Percentiles rank a stretch among this genome's conserved stretches.
These are phyloP conservation scores for Amphiprion ocellaris DNA, from an alignment of 2,113 vertebrate species.

Conservation along the genomic window DNA sequence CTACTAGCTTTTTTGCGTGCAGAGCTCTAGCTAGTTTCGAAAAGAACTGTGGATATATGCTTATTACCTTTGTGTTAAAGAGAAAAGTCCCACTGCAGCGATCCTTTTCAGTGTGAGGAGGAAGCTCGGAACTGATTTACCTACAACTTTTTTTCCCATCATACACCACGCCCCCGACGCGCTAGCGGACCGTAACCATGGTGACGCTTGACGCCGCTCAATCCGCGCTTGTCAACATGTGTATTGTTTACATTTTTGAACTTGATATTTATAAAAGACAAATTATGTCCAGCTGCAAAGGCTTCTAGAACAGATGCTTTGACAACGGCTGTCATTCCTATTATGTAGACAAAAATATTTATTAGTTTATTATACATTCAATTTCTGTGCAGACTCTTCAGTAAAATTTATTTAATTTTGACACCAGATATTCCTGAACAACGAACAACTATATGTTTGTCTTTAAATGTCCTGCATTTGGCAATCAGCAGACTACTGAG, in stretches of 20 bases:
- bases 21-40: accelerated
- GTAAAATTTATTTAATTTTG: no score
- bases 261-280: no score
- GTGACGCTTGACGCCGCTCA: slow-evolving; percentile 1
- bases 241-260: no score
- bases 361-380: no score
- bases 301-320: no score
- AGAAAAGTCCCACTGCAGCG: neutral
- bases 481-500: neutral
- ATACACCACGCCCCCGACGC: slow-evolving; percentile 64
- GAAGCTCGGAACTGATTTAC: slow-evolving; percentile 11
- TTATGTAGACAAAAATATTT: no score
- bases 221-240: no score
- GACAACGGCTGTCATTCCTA: no score
- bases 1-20: neutral
- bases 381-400: no score
- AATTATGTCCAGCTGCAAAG: no score
- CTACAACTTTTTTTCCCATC: slow-evolving; percentile 55
- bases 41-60: neutral
- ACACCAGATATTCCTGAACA: no score
- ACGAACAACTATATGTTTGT: no score
- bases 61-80: slow-evolving; percentile 2
- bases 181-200: slow-evolving; percentile 54
- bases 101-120: neutral
- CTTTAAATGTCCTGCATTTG: neutral